phyloP scores from a whole-genome alignment of 2,797 vertebrate species.

The Mycteria americana region DNA sequence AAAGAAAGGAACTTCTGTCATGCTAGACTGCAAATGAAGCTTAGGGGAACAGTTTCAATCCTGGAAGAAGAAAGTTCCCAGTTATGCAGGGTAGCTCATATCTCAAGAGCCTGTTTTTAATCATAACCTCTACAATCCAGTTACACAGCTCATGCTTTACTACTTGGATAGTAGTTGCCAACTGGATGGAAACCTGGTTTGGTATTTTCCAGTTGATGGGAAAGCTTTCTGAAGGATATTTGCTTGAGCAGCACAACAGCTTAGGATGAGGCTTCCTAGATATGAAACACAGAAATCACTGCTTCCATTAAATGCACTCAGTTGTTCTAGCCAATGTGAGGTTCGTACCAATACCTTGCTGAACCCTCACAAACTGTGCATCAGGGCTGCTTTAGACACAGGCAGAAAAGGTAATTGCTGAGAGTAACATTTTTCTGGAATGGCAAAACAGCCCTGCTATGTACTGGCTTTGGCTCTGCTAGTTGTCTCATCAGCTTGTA shows the following conservation, averaged over 20 bases:
- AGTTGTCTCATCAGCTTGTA: neutral
- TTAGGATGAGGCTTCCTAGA: neutral
- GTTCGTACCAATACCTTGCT: neutral
- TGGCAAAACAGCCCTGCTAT: neutral
- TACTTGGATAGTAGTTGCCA: constrained; percentile 26
- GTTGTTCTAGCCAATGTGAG: neutral
- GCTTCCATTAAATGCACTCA: neutral
- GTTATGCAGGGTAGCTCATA: neutral
- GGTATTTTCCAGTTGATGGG: constrained; percentile 7
- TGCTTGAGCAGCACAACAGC: neutral
- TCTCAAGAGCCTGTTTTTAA: constrained; percentile 64
- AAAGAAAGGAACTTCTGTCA: constrained; percentile 13
- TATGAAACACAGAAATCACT: neutral
- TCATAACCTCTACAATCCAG: constrained; percentile 23
- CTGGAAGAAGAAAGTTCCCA: constrained; percentile 21
- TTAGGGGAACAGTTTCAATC: neutral
- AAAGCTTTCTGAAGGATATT: constrained; percentile 14
- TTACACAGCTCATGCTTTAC: constrained; percentile 8
- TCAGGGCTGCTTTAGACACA: neutral
- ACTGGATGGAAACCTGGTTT: constrained; percentile 2
- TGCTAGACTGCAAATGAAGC: constrained; percentile 32
- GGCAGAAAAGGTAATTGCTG: neutral
- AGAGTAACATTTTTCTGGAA: neutral
- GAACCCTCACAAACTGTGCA: neutral
- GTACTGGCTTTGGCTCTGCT: neutral